Percentiles rank a stretch among this genome's conserved stretches.
These are phyloP conservation scores for Xestia c-nigrum DNA, from an alignment of 2,888 invertebrate genomes.

Conservation along the genomic window DNA sequence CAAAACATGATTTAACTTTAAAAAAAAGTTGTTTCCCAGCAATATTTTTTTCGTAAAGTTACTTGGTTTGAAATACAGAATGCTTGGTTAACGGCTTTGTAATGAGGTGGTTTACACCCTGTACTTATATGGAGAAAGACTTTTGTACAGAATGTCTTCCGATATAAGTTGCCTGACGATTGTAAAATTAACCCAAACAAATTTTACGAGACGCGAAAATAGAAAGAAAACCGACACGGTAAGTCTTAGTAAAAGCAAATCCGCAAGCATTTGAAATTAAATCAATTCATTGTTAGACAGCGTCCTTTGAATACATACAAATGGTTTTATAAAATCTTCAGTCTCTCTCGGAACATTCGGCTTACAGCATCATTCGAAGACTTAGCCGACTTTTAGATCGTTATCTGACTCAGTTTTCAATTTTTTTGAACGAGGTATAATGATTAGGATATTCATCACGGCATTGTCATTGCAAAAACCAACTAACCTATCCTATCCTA, in stretches of 20 bases:
- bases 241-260: background rate
- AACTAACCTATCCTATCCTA: too few species aligned
- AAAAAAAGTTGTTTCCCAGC: too few species aligned
- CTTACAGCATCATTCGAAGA: background rate
- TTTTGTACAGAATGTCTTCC: background rate
- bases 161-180: background rate
- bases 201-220: background rate
- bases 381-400: too few species aligned
- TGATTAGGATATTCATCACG: background rate
- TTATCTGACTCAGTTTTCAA: conserved; percentile 6
- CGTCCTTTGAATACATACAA: conserved; percentile 24
- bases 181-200: background rate
- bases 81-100: too few species aligned
- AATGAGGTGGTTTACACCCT: too few species aligned
- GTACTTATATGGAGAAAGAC: too few species aligned
- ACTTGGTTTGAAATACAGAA: too few species aligned
- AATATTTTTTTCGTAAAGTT: too few species aligned
- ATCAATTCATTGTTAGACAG: background rate
- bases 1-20: too few species aligned
- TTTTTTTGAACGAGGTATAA: background rate
- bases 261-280: conserved; percentile 5
- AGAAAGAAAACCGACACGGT: background rate
- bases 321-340: background rate
- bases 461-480: background rate
- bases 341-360: background rate